These are phyloP conservation scores for Danio tinwini DNA, from an alignment of 2,797 vertebrate species.

Conservation along the genomic window DNA sequence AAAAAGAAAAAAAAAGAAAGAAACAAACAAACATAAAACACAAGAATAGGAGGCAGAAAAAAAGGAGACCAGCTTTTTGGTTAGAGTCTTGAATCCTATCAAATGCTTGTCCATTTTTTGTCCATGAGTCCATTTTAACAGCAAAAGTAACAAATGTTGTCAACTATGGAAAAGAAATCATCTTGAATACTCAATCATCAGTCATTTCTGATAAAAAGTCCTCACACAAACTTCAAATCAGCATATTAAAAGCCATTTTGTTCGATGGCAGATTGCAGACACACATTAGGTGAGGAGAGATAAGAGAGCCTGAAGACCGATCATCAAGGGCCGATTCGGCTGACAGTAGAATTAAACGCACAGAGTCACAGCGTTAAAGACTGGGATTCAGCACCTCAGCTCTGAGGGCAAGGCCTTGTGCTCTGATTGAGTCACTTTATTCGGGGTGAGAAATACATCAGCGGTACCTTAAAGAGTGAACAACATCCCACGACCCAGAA, in stretches of 20 bases:
- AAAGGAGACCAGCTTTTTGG: constrained; percentile 80
- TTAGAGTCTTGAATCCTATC: constrained; percentile 75
- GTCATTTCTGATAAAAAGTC: constrained; percentile 73
- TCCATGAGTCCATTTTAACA: constrained; percentile 72
- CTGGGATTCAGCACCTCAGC: constrained; percentile 60
- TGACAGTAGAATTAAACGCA: constrained; percentile 48
- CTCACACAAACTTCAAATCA: constrained; percentile 69
- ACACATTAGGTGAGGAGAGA: constrained; percentile 66
- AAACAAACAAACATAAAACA: constrained; percentile 61
- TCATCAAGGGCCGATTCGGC: constrained; percentile 66
- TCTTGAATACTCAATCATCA: constrained; percentile 67
- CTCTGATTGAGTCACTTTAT: constrained; percentile 62
- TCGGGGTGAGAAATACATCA: constrained; percentile 48
- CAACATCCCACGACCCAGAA: constrained; percentile 42
- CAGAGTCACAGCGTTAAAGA: constrained; percentile 33
- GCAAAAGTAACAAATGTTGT: constrained; percentile 77
- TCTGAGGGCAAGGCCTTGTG: constrained; percentile 64
- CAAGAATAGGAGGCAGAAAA: constrained; percentile 54
- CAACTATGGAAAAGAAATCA: constrained; percentile 70
- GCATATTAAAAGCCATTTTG: constrained; percentile 74
- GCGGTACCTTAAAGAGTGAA: constrained; percentile 34
- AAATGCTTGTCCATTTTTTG: constrained; percentile 73
- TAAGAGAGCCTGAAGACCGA: constrained; percentile 63
- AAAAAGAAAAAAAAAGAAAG: constrained; percentile 59
- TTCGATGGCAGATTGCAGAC: constrained; percentile 75